These are phyloP conservation scores for Rallus limicola DNA, from an alignment of 2,113 vertebrate species.

Conservation along the genomic window DNA sequence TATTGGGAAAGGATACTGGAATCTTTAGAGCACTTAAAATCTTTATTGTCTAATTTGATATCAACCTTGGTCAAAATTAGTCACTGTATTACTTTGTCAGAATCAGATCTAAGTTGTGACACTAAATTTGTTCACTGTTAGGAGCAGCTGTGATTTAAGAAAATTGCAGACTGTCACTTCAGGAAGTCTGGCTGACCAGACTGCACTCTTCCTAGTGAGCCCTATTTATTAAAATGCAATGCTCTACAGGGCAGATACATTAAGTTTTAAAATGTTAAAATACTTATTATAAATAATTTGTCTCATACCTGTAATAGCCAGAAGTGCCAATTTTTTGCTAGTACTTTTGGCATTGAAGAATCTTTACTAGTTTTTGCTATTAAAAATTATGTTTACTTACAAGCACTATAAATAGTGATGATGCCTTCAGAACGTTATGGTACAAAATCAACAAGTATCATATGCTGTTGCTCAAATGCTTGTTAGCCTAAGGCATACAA, in stretches of 20 bases:
- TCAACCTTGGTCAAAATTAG: constrained; percentile 44
- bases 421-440: constrained; percentile 70
- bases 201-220: background rate
- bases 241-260: constrained; percentile 56
- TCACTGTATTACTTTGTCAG: constrained; percentile 18
- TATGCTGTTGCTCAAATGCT: constrained; percentile 66
- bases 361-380: constrained; percentile 69
- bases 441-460: constrained; percentile 58
- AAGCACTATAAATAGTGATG: constrained; percentile 44
- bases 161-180: constrained; percentile 34
- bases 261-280: constrained; percentile 59
- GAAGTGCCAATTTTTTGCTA: constrained; percentile 71
- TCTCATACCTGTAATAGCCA: constrained; percentile 59
- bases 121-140: constrained; percentile 58
- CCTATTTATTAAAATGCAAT: constrained; percentile 55
- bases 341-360: constrained; percentile 60
- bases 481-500: constrained; percentile 52
- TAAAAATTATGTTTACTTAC: constrained; percentile 70
- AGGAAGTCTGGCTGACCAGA: constrained; percentile 45
- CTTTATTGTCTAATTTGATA: constrained; percentile 52
- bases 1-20: constrained; percentile 34
- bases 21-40: constrained; percentile 52
- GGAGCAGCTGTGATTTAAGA: constrained; percentile 38
- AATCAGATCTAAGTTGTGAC: constrained; percentile 47
- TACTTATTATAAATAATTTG: constrained; percentile 58